Conservation (phyloP, 2,113 vertebrate species). For the Herpailurus yagouaroundi region DNA sequence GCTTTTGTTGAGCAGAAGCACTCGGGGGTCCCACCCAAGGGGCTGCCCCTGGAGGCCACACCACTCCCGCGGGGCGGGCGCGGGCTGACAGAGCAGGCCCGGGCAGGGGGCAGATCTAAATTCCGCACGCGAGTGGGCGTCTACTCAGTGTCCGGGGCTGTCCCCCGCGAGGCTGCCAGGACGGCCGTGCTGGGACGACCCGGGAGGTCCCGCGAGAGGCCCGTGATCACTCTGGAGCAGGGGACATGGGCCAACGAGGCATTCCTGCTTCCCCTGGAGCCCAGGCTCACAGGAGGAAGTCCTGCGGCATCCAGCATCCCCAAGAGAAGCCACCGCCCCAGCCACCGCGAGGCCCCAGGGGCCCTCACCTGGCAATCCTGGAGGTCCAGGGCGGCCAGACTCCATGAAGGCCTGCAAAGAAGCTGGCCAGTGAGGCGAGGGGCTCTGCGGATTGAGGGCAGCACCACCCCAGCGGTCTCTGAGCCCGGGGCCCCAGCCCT, state of each 20-base stretch:
- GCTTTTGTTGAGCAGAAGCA: rapidly evolving
- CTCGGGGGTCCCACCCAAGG: background rate
- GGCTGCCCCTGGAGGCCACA: rapidly evolving
- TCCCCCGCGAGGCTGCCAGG: rapidly evolving
- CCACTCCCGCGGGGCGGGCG: rapidly evolving
- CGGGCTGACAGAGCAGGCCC: rapidly evolving
- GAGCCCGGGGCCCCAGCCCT: background rate
- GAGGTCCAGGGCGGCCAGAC: slow-evolving; percentile 54
- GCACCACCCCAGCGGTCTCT: rapidly evolving
- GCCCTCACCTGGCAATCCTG: slow-evolving; percentile 61
- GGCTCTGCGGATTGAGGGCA: background rate
- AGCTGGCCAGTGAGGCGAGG: rapidly evolving
- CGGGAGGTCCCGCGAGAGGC: background rate
- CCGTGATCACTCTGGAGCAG: rapidly evolving
- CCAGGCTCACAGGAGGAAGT: background rate
- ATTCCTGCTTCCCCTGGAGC: background rate
- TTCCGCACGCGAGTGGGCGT: background rate
- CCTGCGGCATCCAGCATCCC: background rate
- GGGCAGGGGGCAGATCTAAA: background rate
- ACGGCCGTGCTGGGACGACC: rapidly evolving
- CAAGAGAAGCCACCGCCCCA: rapidly evolving
- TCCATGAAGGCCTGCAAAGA: slow-evolving; percentile 63
- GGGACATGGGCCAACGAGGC: rapidly evolving
- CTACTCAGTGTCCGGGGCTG: rapidly evolving
- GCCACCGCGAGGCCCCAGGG: background rate